A percentile compares a stretch with the other conserved stretches of the same genome.
These are phyloP conservation scores for Osedax fenrisi DNA, from an alignment of 2,888 invertebrate species.

Conservation along the genomic window DNA sequence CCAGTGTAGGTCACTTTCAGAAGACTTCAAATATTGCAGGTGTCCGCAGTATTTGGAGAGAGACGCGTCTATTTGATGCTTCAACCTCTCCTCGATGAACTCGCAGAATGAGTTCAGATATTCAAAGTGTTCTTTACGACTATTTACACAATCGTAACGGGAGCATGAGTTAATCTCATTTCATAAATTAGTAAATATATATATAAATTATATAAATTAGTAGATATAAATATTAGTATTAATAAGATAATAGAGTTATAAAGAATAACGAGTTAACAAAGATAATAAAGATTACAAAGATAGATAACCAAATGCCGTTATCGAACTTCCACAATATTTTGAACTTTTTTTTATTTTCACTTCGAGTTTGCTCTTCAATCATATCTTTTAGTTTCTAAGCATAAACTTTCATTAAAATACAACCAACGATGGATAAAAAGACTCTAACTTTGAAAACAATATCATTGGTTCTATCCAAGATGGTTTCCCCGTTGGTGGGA, in stretches of 20 bases:
- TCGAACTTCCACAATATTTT: slow-evolving; percentile 47
- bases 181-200: too few species aligned
- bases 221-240: too few species aligned
- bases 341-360: slow-evolving; percentile 38
- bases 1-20: neutral
- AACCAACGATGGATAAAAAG: too few species aligned
- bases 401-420: too few species aligned
- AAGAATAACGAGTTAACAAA: too few species aligned
- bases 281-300: too few species aligned
- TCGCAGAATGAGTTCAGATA: neutral
- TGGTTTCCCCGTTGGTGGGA: neutral
- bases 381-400: slow-evolving; percentile 28
- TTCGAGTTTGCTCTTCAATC: slow-evolving; percentile 33
- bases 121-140: neutral
- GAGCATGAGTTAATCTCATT: too few species aligned
- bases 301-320: slow-evolving; percentile 41
- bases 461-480: neutral
- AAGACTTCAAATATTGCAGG: neutral
- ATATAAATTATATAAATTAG: too few species aligned
- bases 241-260: too few species aligned
- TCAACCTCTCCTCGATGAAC: neutral
- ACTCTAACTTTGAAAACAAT: neutral
- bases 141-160: too few species aligned
- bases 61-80: neutral
- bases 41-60: neutral